Conservation (phyloP, 2,888 invertebrate genomes). For the Cosmia pyralina region DNA sequence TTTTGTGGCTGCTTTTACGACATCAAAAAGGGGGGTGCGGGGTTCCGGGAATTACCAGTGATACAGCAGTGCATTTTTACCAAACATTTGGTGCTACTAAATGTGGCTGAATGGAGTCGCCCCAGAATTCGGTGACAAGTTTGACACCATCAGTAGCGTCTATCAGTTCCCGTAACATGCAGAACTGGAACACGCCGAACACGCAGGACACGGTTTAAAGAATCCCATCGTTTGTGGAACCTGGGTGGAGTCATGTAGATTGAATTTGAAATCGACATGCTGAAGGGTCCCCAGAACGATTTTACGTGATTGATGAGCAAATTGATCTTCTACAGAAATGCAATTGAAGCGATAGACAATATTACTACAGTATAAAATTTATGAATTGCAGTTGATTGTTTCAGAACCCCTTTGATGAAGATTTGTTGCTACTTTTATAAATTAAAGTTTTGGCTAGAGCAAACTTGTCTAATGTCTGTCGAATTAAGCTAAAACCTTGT, state of each 20-base stretch:
- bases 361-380: too few relatives aligned
- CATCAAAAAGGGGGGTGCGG: not conserved
- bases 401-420: too few relatives aligned
- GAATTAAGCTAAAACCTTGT: not conserved
- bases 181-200: not conserved
- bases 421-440: not conserved
- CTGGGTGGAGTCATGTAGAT: too few relatives aligned
- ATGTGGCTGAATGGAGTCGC: not conserved
- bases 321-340: too few relatives aligned
- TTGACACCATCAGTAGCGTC: not conserved
- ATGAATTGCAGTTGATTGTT: too few relatives aligned
- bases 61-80: not conserved
- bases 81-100: not conserved
- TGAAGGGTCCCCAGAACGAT: too few relatives aligned
- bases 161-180: not conserved
- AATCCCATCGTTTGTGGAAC: not conserved
- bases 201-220: not conserved
- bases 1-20: not conserved
- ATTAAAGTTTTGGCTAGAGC: not conserved
- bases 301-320: too few relatives aligned
- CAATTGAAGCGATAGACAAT: too few relatives aligned
- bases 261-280: too few relatives aligned
- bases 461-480: too few relatives aligned
- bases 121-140: not conserved
- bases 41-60: not conserved